Base-by-base conservation (phyloP, 2,888 invertebrate genomes). In the Diloba caeruleocephala region DNA sequence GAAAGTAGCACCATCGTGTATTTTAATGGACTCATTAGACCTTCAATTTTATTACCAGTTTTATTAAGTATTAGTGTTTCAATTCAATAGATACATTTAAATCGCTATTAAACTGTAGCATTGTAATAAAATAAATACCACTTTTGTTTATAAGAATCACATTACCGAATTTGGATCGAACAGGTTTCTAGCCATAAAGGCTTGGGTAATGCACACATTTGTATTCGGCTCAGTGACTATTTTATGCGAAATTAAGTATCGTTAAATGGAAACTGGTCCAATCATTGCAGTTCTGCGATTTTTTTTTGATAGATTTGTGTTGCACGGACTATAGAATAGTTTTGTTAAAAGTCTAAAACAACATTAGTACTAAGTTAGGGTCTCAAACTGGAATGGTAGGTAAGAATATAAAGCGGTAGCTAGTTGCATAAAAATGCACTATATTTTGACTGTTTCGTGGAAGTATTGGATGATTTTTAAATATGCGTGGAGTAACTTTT, bases 151-250 rank as follows among this genome's bases (percentile, higher is more conserved):
- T 62, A 50, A 63, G 39, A 58, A 54, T 66, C 55, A 37, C 55
- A 64, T 67, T 61, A 68, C 52, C 42, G 49, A 53, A 50, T 65
- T 52, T 57, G 62, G 55, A 53, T 45, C 45, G 33, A 44, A 48
- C 44, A 32, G 12, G 37, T 48, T n/a, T 51, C 33, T 32, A 44
- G 6, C 31, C n/a, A 17, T 57, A 48, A 38, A 45, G 5, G 31
- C 26, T 45, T 14, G 9, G 26, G 32, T 56, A 61, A 53, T 46
- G 19, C n/a, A 44, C 26, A 36, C 50, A 62, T 66, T 61, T 53
- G 21, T 67, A 54, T 67, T 61, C 52, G 26, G 19, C 25, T 31
- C 5, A 17, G 7, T 5, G 13, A 31, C 31, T 45, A 12, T 25
- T 28, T 17, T 48, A 42, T 17, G 1, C 6, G 32, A 59, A 41